Base-by-base conservation (phyloP, 2,888 invertebrate species). In the Tipula unca region DNA sequence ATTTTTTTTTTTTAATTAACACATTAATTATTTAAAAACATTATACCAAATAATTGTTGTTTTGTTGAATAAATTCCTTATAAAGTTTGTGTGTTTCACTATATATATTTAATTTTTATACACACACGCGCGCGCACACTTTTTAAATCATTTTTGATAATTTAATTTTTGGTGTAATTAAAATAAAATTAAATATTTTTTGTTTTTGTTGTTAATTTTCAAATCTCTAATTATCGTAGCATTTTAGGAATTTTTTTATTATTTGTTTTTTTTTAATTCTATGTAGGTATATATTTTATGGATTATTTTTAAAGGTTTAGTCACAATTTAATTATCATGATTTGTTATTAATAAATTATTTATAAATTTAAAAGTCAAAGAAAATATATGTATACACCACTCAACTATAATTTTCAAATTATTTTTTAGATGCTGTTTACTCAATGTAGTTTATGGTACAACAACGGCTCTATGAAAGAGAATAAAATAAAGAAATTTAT, bases 311-410 rank as follows among this genome's bases (percentile, higher is more conserved):
- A 69, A 69, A 69, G 69, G 5, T 69, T 8, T 69, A 69, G 69
- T 69, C 69, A 69, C 69, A 69, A 69, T 69, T 69, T 69, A 69
- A 69, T 69, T 69, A 69, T 20, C 69, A 69, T 69, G 69, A 69
- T 69, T 69, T 48, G 25, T 69, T 25, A 69, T 69, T 69, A 25
- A 69, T 48, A 6, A 69, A 69, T 69, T 69, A 48, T 48, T 17
- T 3, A 5, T 69, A 13, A 10, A 25, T 69, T 69, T 69, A 8
- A 25, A 25, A 2, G 20, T 3, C 25, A 69, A 69, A 25, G 13
- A 25, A 10, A 25, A 8, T 10, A 25, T 69, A 25, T 69, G n/a
- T 14, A n/a, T n/a, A 69, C 69, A 8, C 10, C 48, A 17, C 48
- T 48, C n/a, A 6, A 6, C 6, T 6, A 17, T 17, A 48, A 25